Evolutionary conservation across 1,140 invertebrate genomes (phyloP).

Genomic region (Heterodera carotae): DNA sequence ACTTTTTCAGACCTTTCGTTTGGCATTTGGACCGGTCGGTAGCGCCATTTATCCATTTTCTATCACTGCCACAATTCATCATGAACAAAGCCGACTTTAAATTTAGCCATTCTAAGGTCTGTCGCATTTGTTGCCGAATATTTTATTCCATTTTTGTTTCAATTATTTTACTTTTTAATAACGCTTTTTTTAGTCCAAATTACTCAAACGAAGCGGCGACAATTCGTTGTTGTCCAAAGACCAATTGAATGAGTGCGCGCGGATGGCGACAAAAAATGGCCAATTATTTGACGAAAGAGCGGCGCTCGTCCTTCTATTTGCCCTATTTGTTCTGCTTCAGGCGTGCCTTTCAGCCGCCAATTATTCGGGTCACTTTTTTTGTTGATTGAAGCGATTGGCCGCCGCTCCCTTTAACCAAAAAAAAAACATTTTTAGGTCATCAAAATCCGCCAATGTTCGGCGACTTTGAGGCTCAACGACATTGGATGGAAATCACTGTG

Average conservation of each 20-base stretch:
- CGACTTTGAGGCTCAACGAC: slow-evolving; percentile 97
- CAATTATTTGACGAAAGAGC: background rate
- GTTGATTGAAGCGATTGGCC: background rate
- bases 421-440: slow-evolving; percentile 65
- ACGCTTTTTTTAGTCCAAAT: background rate
- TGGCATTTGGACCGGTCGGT: too few species aligned
- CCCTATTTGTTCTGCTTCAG: slow-evolving; percentile 29
- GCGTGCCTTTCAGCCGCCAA: slow-evolving; percentile 18
- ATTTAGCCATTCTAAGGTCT: background rate
- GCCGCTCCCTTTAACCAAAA: too few species aligned
- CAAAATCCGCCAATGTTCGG: slow-evolving; percentile 87
- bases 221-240: background rate
- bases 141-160: too few species aligned
- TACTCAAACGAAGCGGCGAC: too few species aligned
- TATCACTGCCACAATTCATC: background rate
- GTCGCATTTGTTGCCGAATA: too few species aligned
- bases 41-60: background rate
- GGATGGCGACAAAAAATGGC: background rate
- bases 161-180: too few species aligned
- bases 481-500: slow-evolving; percentile 97
- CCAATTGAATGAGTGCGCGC: background rate
- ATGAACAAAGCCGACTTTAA: background rate
- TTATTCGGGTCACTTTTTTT: slow-evolving; percentile 25
- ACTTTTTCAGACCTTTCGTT: too few species aligned
- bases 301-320: background rate